phyloP scores from a whole-genome alignment of 2,888 invertebrate species.

The Ophion ventricosus region DNA sequence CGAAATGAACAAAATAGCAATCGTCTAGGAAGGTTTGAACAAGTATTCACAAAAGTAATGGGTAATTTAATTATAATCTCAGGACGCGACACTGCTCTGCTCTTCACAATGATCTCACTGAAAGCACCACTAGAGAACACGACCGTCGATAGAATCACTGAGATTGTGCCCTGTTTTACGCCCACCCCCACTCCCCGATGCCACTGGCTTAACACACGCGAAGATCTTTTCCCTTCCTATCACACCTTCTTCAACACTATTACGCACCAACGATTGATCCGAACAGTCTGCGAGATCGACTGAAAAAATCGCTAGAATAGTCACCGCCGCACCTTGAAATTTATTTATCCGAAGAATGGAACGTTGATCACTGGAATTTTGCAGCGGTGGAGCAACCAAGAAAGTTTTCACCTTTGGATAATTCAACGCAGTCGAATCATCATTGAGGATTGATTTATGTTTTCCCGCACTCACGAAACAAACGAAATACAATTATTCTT shows the following conservation, averaged over 20 bases:
- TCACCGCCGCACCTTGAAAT: neutral
- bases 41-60: neutral
- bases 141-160: conserved; percentile 57
- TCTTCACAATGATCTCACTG: conserved; percentile 37
- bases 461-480: neutral
- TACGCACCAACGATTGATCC: conserved; percentile 49
- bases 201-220: conserved; percentile 27
- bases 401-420: conserved; percentile 8
- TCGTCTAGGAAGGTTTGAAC: neutral
- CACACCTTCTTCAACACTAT: conserved; percentile 27
- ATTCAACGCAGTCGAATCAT: conserved; percentile 9
- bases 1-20: conserved; percentile 26
- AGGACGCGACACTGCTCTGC: conserved; percentile 17
- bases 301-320: conserved; percentile 21
- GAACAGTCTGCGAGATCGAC: conserved; percentile 13
- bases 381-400: neutral
- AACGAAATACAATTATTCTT: neutral
- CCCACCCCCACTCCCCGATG: neutral
- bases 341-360: conserved; percentile 11
- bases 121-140: conserved; percentile 52
- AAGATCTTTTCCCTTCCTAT: conserved; percentile 38
- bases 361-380: conserved; percentile 5
- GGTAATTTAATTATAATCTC: neutral
- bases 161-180: conserved; percentile 48
- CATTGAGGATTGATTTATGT: neutral